These are phyloP conservation scores for Eolophus roseicapilla DNA, from an alignment of 2,113 vertebrate species.

Conservation along the genomic window DNA sequence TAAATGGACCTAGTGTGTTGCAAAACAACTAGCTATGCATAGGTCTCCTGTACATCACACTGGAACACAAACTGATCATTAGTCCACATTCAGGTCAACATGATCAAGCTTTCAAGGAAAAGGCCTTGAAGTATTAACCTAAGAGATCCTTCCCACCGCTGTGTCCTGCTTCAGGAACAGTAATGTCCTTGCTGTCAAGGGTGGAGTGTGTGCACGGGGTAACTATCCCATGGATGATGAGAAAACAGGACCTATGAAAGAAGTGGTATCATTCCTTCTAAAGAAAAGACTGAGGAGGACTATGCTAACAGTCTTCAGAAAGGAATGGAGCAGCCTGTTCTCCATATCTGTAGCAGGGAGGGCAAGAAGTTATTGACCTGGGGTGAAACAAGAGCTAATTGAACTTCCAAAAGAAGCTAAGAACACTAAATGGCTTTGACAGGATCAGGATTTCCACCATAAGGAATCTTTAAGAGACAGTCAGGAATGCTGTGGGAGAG, in stretches of 20 bases:
- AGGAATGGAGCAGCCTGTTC: background rate
- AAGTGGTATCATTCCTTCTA: background rate
- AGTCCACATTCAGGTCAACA: background rate
- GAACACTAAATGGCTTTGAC: background rate
- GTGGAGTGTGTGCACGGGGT: accelerated
- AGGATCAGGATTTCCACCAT: background rate
- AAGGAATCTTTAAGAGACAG: background rate
- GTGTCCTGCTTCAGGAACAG: background rate
- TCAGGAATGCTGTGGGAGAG: constrained; percentile 38
- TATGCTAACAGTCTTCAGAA: background rate
- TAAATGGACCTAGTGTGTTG: background rate
- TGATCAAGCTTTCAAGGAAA: background rate
- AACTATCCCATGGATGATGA: background rate
- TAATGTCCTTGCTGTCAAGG: background rate
- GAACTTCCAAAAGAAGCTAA: background rate
- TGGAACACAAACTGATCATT: background rate
- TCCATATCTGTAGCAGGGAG: background rate
- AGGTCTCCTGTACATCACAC: background rate
- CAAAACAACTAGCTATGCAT: background rate
- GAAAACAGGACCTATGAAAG: background rate
- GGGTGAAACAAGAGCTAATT: background rate
- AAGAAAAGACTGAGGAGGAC: background rate
- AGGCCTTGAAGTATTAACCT: too few relatives aligned
- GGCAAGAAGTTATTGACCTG: background rate
- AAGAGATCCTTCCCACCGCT: background rate